phyloP scores from a whole-genome alignment of 2,113 vertebrate genomes.

The Beaufortia kweichowensis region DNA sequence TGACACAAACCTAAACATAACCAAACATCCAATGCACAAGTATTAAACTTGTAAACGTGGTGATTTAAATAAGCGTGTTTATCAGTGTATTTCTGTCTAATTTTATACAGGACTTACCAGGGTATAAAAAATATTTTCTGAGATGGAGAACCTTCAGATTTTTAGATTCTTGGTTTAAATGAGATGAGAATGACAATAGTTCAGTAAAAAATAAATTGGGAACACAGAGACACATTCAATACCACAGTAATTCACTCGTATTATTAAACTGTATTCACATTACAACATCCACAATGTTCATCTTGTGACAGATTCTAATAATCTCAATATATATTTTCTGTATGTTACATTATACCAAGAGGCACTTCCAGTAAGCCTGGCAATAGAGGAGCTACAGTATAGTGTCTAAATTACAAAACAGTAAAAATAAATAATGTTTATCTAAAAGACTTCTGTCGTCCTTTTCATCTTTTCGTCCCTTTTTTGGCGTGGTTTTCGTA shows the following conservation, averaged over 20 bases:
- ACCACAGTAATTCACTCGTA: constrained; percentile 90
- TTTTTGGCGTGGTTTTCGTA: constrained; percentile 42
- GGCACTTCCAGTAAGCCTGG: constrained; percentile 99
- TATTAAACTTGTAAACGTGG: too few relatives aligned
- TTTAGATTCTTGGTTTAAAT: background rate
- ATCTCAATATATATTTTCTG: constrained; percentile 88
- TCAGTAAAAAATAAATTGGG: background rate
- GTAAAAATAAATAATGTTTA: constrained; percentile 98
- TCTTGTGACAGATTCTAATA: constrained; percentile 88
- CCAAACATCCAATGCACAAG: background rate
- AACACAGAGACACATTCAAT: constrained; percentile 63
- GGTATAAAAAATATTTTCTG: too few relatives aligned
- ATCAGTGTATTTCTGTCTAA: background rate
- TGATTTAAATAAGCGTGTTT: too few relatives aligned
- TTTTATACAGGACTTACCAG: background rate
- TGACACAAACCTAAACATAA: too few relatives aligned
- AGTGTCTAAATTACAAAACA: constrained; percentile 95
- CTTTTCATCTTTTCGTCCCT: constrained; percentile 73
- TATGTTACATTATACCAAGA: constrained; percentile 95
- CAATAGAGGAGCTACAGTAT: constrained; percentile 90
- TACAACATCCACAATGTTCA: constrained; percentile 89
- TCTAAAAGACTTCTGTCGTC: constrained; percentile 82
- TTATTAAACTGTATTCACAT: constrained; percentile 91
- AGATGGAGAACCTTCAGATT: background rate
- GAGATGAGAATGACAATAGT: background rate